Conservation (phyloP, 2,797 vertebrate species). For the Mormyrus proboscirostris region DNA sequence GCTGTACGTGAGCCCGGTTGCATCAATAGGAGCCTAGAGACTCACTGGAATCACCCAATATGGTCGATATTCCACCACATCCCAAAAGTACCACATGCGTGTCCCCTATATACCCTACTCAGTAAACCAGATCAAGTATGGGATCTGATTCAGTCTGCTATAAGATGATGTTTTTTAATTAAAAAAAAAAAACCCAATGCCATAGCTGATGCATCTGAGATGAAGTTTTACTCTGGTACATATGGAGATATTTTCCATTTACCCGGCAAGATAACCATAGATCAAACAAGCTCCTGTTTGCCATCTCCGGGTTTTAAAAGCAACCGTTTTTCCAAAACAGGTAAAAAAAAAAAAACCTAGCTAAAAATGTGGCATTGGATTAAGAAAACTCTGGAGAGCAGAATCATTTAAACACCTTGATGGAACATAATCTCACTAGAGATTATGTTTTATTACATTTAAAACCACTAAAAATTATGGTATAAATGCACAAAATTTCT, state of each 20-base stretch:
- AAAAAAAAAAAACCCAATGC: neutral
- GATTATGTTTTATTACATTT: slow-evolving; percentile 17
- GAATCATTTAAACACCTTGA: neutral
- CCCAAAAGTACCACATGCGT: neutral
- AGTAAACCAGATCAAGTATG: neutral
- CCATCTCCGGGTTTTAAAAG: neutral
- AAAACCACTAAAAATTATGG: slow-evolving; percentile 16
- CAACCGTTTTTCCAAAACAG: neutral
- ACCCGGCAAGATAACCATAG: neutral
- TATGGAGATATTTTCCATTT: neutral
- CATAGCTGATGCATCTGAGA: neutral
- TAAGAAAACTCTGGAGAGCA: neutral
- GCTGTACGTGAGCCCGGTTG: neutral
- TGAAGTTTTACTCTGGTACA: neutral
- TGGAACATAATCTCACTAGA: slow-evolving; percentile 11
- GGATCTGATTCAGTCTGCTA: neutral
- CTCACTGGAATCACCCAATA: neutral
- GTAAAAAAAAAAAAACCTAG: neutral
- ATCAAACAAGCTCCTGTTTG: neutral
- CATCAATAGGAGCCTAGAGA: neutral
- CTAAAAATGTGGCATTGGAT: slow-evolving; percentile 18
- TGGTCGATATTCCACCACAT: neutral
- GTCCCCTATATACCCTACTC: neutral
- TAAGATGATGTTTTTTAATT: neutral
- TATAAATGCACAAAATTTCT: neutral